phyloP scores from a whole-genome alignment of 2,888 invertebrate species.

The Ptycholaimellus sp. region DNA sequence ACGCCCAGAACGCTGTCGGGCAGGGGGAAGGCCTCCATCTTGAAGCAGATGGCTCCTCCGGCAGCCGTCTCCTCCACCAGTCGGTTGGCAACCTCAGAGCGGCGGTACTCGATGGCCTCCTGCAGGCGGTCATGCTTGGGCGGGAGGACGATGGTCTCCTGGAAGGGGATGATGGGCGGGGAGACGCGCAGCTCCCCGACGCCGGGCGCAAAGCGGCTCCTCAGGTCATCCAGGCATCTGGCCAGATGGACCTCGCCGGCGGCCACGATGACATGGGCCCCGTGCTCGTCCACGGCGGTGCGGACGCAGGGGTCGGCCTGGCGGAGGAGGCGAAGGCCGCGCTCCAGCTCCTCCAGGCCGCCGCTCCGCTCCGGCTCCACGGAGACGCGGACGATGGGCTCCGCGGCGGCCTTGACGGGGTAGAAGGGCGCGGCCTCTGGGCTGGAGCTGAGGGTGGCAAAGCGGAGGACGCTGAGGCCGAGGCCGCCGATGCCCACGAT shows the following conservation, averaged over 20 bases:
- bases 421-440: slow-evolving; percentile 62
- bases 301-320: slow-evolving; percentile 83
- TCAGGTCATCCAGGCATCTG: slow-evolving; percentile 69
- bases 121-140: slow-evolving; percentile 51
- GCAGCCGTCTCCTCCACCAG: neutral
- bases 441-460: slow-evolving; percentile 59
- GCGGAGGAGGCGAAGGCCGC: slow-evolving; percentile 54
- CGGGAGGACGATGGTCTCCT: slow-evolving; percentile 61
- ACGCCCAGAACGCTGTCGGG: slow-evolving; percentile 45
- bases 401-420: slow-evolving; percentile 41
- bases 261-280: slow-evolving; percentile 75
- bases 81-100: neutral
- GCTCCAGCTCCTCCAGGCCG: slow-evolving; percentile 42
- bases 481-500: slow-evolving; percentile 39
- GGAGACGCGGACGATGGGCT: slow-evolving; percentile 70
- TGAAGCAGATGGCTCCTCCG: neutral
- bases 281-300: slow-evolving; percentile 50
- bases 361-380: slow-evolving; percentile 44
- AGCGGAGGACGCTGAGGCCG: slow-evolving; percentile 53
- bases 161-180: slow-evolving; percentile 72
- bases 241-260: slow-evolving; percentile 86
- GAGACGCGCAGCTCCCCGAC: slow-evolving; percentile 51
- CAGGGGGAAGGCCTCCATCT: slow-evolving; percentile 45
- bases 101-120: no score
- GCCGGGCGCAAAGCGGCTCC: slow-evolving; percentile 29